Base-by-base conservation (phyloP, 2,888 invertebrate genomes). In the Drosophila mulleri region DNA sequence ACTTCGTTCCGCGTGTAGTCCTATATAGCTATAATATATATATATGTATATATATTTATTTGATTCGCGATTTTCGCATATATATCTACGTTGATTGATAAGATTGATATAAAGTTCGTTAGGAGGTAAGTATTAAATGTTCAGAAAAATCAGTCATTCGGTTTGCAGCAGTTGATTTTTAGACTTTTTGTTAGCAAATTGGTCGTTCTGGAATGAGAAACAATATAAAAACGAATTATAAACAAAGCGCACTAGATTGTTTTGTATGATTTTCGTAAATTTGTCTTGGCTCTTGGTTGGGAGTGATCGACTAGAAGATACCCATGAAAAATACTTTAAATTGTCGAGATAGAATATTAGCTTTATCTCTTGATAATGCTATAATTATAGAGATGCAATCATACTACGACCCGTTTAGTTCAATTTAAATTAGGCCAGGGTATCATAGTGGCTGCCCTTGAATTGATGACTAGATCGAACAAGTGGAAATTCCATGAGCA, bases 91-190 rank as follows among this genome's bases (percentile, higher is more conserved):
- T 18, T 29, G 54, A 44, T 58, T 20, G 23, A 50, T 47, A 64
- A 39, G 39, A 12, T 41, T 39, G 44, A 37, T 82, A 64, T 73
- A 64, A 69, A 78, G 81, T 67, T 81, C 39, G 60, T 61, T 78
- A 70, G 64, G 62, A 82, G 82, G 65, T 82, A 74, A 70, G 58
- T 70, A 62, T 59, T 78, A 59, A 66, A 66, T 42, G 39, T 71
- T 72, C 65, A 68, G 72, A 75, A 83, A 89, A 89, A 91, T 90
- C 91, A 91, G 90, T 90, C 90, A 86, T 76, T 78, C 64, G 63
- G 81, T 76, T 82, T 73, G 81, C 83, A 79, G 86, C 77, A 78
- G 78, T 77, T 80, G 61, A n/a, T 44, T 72, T 58, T 62, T 88
- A 89, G 89, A 89, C 86, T 85, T 89, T 89, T 82, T 45, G 82